Evolutionary conservation across 1,140 invertebrate genomes (phyloP).

Genomic region (Calosoma granatense): DNA sequence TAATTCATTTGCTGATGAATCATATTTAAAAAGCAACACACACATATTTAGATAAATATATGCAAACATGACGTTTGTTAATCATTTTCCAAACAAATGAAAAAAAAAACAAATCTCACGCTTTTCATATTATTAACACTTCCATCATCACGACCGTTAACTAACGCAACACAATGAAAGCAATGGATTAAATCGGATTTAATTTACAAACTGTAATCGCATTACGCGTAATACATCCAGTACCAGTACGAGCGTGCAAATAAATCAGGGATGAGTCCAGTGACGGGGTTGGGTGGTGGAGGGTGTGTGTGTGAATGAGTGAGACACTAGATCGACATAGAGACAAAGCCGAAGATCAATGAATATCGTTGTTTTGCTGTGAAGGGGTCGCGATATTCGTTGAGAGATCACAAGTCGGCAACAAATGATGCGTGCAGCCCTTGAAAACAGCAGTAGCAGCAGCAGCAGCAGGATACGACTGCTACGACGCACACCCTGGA

Average conservation of each 20-base stretch:
- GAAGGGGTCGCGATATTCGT: neutral
- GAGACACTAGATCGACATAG: neutral
- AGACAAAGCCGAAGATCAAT: neutral
- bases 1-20: neutral
- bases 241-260: neutral
- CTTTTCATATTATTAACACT: neutral
- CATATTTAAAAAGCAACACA: neutral
- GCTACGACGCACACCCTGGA: neutral
- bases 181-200: neutral
- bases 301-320: neutral
- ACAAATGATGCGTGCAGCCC: neutral
- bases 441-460: neutral
- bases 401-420: neutral
- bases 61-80: neutral
- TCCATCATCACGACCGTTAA: too few species aligned
- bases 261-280: neutral
- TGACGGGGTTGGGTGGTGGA: neutral
- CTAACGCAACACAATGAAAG: neutral
- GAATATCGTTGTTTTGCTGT: neutral
- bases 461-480: neutral
- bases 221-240: neutral
- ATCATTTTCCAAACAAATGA: too few species aligned
- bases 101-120: too few species aligned
- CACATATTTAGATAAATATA: neutral
- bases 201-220: neutral